These are phyloP conservation scores for Agrilus planipennis DNA, from an alignment of 1,140 invertebrate genomes.

Conservation along the genomic window DNA sequence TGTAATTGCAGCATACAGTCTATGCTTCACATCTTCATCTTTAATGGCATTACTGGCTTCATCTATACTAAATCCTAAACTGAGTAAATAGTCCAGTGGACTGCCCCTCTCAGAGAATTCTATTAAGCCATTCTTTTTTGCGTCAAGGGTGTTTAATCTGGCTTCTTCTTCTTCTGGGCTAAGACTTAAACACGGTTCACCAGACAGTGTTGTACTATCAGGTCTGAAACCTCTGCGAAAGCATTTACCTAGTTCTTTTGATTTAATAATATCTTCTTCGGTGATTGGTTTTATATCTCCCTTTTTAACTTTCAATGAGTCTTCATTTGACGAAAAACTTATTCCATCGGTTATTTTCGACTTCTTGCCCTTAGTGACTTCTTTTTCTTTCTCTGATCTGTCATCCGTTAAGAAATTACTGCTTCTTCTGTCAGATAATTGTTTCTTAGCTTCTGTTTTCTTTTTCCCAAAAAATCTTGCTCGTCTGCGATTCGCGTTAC, in stretches of 20 bases:
- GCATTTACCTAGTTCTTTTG: conserved; percentile 18
- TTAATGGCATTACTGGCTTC: conserved; percentile 20
- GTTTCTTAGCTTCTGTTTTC: conserved; percentile 4
- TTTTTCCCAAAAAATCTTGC: conserved; percentile 6
- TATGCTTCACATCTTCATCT: conserved; percentile 18
- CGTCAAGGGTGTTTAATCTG: neutral
- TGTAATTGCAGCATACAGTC: conserved; percentile 19
- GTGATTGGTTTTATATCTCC: no score
- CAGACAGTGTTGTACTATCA: conserved; percentile 16
- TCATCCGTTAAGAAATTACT: no score
- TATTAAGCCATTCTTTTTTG: conserved; percentile 13
- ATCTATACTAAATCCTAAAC: conserved; percentile 20
- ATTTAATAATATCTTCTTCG: conserved; percentile 9
- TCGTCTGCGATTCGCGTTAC: neutral
- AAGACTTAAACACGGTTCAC: conserved; percentile 15
- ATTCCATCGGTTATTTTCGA: no score
- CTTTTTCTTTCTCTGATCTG: no score
- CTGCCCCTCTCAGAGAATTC: conserved; percentile 19
- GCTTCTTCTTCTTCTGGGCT: conserved; percentile 9
- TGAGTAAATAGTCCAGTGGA: conserved; percentile 18
- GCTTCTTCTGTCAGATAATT: no score
- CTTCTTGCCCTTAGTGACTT: no score
- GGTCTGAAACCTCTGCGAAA: conserved; percentile 21
- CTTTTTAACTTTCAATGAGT: no score
- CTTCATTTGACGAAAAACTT: no score